These are phyloP conservation scores for Piezodorus guildinii DNA, from an alignment of 1,140 invertebrate species.

Conservation along the genomic window DNA sequence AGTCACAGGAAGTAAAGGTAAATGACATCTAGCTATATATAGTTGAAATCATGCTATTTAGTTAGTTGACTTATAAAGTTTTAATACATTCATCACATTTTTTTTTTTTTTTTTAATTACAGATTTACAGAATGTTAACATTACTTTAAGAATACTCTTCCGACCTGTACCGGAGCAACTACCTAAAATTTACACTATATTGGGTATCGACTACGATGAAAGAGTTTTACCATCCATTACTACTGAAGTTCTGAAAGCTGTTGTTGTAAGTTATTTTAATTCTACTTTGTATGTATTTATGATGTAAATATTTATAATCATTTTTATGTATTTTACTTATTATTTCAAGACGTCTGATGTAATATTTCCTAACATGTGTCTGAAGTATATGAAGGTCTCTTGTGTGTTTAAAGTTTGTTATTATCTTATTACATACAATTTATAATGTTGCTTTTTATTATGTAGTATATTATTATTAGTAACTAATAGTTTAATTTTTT, in stretches of 20 bases:
- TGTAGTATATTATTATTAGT: too few species aligned
- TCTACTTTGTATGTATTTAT: not conserved
- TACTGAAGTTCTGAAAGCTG: slow-evolving; percentile 96
- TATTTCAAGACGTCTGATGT: too few species aligned
- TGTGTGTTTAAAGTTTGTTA: too few species aligned
- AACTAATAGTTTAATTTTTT: too few species aligned
- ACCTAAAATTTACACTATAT: slow-evolving; percentile 87
- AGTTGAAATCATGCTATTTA: too few species aligned
- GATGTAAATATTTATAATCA: not conserved
- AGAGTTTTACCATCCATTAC: slow-evolving; percentile 97
- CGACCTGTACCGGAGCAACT: slow-evolving; percentile 80
- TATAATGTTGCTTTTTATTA: too few species aligned
- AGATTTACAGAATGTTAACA: slow-evolving; percentile 99
- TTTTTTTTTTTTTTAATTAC: slow-evolving; percentile 29
- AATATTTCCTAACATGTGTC: too few species aligned
- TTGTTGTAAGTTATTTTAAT: slow-evolving; percentile 52
- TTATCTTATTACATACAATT: too few species aligned
- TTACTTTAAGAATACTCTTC: slow-evolving; percentile 95
- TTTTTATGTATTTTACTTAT: not conserved
- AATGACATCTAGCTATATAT: not conserved
- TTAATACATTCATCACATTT: too few species aligned
- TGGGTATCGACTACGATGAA: slow-evolving; percentile 97
- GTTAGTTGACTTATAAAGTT: too few species aligned
- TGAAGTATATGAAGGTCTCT: too few species aligned
- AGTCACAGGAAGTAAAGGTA: slow-evolving; percentile 93